A percentile compares a stretch with the other conserved stretches of the same genome.
Conservation (phyloP, 2,888 invertebrate genomes). For the Trichacis sp. region DNA sequence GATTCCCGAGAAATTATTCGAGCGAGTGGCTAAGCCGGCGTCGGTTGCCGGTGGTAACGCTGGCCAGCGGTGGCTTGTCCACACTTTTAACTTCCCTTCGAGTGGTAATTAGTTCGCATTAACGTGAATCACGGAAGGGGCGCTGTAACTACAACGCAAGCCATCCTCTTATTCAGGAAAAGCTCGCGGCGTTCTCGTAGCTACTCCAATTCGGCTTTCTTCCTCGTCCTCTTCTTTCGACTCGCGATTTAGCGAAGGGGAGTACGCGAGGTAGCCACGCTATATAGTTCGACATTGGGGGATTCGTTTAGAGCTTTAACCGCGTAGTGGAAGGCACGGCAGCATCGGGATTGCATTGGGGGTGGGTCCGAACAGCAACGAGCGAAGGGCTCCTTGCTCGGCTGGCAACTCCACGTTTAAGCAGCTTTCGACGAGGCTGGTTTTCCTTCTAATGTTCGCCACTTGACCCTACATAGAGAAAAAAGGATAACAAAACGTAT, state of each 20-base stretch:
- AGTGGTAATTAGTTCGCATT: constrained; percentile 63
- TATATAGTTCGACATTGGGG: constrained; percentile 13
- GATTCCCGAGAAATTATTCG: constrained; percentile 53
- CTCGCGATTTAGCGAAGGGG: constrained; percentile 33
- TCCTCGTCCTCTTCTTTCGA: constrained; percentile 10
- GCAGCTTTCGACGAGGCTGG: constrained; percentile 66
- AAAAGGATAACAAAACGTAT: too few species aligned
- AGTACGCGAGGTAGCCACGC: constrained; percentile 5
- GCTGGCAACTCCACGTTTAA: constrained; percentile 56
- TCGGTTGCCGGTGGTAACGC: constrained; percentile 32
- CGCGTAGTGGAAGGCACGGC: constrained; percentile 49
- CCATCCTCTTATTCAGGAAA: constrained; percentile 2
- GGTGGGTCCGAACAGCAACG: constrained; percentile 46
- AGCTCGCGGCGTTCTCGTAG: constrained; percentile 1
- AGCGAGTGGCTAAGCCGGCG: constrained; percentile 27
- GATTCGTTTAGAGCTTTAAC: constrained; percentile 50
- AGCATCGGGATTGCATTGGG: constrained; percentile 55
- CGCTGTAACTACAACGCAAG: constrained; percentile 7
- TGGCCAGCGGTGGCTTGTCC: constrained; percentile 51
- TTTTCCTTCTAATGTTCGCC: constrained; percentile 69
- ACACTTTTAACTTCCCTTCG: constrained; percentile 61
- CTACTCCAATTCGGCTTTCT: constrained; percentile 9
- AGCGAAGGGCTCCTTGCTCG: constrained; percentile 25
- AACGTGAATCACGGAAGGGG: constrained; percentile 48
- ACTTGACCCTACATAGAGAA: constrained; percentile 63